Evolutionary conservation across 2,888 invertebrate genomes (phyloP).

Genomic region (Noctua pronuba): DNA sequence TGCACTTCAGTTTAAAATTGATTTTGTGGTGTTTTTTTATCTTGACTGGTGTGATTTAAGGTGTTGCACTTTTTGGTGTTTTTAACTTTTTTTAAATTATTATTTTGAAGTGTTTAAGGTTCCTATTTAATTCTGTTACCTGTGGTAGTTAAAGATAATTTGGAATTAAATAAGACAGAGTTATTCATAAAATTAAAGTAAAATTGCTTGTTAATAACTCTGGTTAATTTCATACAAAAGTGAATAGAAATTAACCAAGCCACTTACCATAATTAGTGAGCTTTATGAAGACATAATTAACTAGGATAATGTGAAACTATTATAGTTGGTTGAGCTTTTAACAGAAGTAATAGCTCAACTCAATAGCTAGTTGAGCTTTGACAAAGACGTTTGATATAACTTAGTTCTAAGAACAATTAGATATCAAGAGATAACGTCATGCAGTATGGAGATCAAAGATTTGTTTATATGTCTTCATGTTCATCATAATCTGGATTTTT

Average conservation of each 20-base stretch:
- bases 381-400: not conserved
- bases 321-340: conserved; percentile 1
- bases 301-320: conserved; percentile 6
- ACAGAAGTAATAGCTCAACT: not conserved
- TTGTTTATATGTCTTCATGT: not conserved
- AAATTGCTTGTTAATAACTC: not conserved
- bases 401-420: not conserved
- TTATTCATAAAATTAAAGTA: not conserved
- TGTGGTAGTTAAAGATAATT: not conserved
- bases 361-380: not conserved
- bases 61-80: not conserved
- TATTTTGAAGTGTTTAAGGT: not conserved
- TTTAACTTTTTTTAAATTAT: not conserved
- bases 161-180: not conserved
- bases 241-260: not conserved
- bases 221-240: not conserved
- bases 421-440: not conserved
- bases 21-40: not conserved
- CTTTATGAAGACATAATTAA: conserved; percentile 16
- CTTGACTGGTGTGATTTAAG: not conserved
- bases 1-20: not conserved
- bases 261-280: not conserved
- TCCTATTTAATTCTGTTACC: not conserved
- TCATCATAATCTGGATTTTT: not conserved
- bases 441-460: not conserved